A percentile compares a stretch with the other conserved stretches of the same genome.
These are phyloP conservation scores for Falco peregrinus DNA, from an alignment of 2,797 vertebrate genomes.

Conservation along the genomic window DNA sequence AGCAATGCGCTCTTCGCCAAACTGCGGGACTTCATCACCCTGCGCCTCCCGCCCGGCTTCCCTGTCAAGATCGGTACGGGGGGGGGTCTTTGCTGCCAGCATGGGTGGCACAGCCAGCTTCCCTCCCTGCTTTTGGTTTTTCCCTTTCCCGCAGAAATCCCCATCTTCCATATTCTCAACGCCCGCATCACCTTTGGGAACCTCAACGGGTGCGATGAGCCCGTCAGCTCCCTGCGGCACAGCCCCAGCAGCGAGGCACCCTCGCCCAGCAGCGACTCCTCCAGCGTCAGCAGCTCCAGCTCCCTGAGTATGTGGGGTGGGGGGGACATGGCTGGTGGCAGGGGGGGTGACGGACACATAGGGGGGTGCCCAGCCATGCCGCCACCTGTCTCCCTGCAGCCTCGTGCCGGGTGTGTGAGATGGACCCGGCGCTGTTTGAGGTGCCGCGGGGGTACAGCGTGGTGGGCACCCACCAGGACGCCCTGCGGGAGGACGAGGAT, in stretches of 20 bases:
- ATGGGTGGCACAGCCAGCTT: neutral
- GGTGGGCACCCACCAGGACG: constrained; percentile 90
- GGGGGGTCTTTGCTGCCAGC: neutral
- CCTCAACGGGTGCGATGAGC: constrained; percentile 94
- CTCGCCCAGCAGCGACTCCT: constrained; percentile 93
- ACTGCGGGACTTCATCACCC: constrained; percentile 94
- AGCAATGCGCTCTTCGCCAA: constrained; percentile 96
- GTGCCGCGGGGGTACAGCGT: constrained; percentile 91
- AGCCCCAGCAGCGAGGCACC: constrained; percentile 86
- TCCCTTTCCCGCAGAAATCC: constrained; percentile 86
- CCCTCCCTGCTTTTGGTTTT: neutral
- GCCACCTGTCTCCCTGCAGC: constrained; percentile 67
- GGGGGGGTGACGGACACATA: rapidly evolving
- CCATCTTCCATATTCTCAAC: constrained; percentile 96
- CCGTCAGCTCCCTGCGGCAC: constrained; percentile 78
- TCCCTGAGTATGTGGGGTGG: constrained; percentile 83
- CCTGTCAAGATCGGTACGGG: constrained; percentile 93
- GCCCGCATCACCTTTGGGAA: constrained; percentile 98
- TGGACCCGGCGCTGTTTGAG: constrained; percentile 90
- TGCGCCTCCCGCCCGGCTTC: constrained; percentile 94
- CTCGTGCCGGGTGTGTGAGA: constrained; percentile 89
- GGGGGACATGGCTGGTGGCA: rapidly evolving
- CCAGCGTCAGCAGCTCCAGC: constrained; percentile 96
- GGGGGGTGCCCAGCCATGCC: neutral
- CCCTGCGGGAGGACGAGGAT: constrained; percentile 91